Base-by-base conservation (phyloP, 1,140 invertebrate species). In the Drosophila guanche region DNA sequence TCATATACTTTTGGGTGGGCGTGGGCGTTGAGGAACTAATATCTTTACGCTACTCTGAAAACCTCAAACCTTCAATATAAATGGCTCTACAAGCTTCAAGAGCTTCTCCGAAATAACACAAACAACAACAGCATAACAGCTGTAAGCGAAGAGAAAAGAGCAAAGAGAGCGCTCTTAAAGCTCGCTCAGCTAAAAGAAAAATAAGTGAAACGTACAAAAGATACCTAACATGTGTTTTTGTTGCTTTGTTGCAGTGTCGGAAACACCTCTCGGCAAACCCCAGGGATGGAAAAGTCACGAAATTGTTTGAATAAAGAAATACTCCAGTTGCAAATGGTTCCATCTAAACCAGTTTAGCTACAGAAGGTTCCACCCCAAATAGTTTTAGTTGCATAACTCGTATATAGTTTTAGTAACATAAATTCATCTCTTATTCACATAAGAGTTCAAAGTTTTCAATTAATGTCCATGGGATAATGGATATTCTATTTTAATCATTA, bases 51-150 rank as follows among this genome's bases (percentile, higher is more conserved):
- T 61, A 83, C 63, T 40, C 8, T 14, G 14, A 25, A n/a, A 51
- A 22, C 40, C 33, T 37, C 25, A 29, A 74, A 53, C 57, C 66
- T 50, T 69, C 23, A 37, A 37, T 12, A 45, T 50, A 68, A 68
- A 47, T 47, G 54, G 10, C 54, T 69, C 67, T 60, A n/a, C 53
- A 37, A 37, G 53, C 42, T 43, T 12, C n/a, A 45, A 55, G 41
- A 27, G 25, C 5, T 27, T 27, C 42, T 27, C 55, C 6, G 14
- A 56, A 42, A 23, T 33, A 25, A 16, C 16, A 42, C n/a, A 43
- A 56, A 69, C 29, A 68, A 56, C 63, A 79, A 74, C 53, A 69
- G 50, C 45, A 73, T 50, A 80, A 74, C 81, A 81, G 81, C 81
- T 86, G 81, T 65, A 46, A 27, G 14, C n/a, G 7, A 37, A 74